Percentiles rank a stretch among this genome's conserved stretches.
These are phyloP conservation scores for Zaprionus taronus DNA, from an alignment of 1,140 invertebrate species.

Conservation along the genomic window DNA sequence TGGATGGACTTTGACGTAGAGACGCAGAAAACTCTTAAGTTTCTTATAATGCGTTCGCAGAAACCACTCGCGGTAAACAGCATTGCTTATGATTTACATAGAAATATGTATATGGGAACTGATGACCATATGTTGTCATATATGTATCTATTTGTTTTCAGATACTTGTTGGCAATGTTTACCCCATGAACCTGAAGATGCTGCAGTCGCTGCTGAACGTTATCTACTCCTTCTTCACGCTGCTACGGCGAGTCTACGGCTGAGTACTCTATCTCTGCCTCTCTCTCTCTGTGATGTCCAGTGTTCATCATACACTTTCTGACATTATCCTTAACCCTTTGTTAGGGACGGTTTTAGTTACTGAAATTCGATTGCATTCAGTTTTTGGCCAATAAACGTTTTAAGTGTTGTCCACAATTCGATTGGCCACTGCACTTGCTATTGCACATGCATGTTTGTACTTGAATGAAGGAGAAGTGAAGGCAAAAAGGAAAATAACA, in stretches of 20 bases:
- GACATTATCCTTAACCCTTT: slow-evolving; percentile 15
- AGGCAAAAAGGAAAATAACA: not conserved
- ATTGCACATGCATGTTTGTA: slow-evolving; percentile 43
- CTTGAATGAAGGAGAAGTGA: slow-evolving; percentile 6
- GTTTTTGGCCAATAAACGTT: slow-evolving; percentile 46
- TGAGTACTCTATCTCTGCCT: not conserved
- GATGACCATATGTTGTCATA: too few relatives aligned
- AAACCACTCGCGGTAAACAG: slow-evolving; percentile 65
- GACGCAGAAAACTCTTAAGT: slow-evolving; percentile 69
- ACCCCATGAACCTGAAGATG: slow-evolving; percentile 72
- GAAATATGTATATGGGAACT: too few relatives aligned
- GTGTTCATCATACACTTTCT: not conserved
- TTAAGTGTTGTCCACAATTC: slow-evolving; percentile 49
- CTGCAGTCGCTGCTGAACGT: slow-evolving; percentile 68
- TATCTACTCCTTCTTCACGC: slow-evolving; percentile 74
- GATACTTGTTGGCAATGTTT: slow-evolving; percentile 42
- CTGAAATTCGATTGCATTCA: slow-evolving; percentile 76
- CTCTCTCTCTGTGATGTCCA: not conserved
- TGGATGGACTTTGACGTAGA: slow-evolving; percentile 73
- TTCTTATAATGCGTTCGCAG: slow-evolving; percentile 71
- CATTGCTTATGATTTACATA: too few relatives aligned
- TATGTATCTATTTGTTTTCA: slow-evolving; percentile 19
- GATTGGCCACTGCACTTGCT: slow-evolving; percentile 43
- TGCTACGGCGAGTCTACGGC: slow-evolving; percentile 12
- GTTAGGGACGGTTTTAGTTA: slow-evolving; percentile 14